These are phyloP conservation scores for Amphipoea lucens DNA, from an alignment of 2,888 invertebrate genomes.

Conservation along the genomic window DNA sequence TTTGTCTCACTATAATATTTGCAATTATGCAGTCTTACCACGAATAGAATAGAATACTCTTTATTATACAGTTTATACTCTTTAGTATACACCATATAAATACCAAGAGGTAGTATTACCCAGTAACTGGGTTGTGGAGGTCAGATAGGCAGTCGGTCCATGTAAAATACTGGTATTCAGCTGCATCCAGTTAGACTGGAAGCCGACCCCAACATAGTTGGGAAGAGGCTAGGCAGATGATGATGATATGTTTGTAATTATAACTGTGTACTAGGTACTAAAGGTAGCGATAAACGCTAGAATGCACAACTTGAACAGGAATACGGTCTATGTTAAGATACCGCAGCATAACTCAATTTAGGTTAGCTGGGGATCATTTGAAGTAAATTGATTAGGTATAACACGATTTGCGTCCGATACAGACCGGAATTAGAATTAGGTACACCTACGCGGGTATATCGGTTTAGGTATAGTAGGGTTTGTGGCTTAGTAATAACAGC, in stretches of 20 bases:
- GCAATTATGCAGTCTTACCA: no score
- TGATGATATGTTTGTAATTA: background rate
- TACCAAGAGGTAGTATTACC: no score
- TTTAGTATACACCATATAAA: no score
- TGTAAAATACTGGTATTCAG: no score
- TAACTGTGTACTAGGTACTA: background rate
- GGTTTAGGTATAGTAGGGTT: background rate
- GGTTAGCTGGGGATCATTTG: conserved; percentile 39
- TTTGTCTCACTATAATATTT: background rate
- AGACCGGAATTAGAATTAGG: conserved; percentile 5
- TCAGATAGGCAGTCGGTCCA: no score
- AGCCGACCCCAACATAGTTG: no score
- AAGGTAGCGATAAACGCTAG: background rate
- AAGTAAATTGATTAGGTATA: conserved; percentile 43
- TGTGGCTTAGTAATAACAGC: background rate
- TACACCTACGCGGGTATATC: background rate
- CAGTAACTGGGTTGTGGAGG: no score
- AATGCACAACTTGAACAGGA: conserved; percentile 1
- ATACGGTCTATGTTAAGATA: conserved; percentile 13
- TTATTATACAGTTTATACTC: no score
- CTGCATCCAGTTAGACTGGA: no score
- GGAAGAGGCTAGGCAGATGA: no score
- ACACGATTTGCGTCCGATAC: conserved; percentile 29
- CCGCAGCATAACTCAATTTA: conserved; percentile 42
- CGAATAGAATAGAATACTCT: no score